Percentiles rank a stretch among this genome's conserved stretches.
phyloP scores from a whole-genome alignment of 2,888 invertebrate genomes.

The Seira sanloemensis region DNA sequence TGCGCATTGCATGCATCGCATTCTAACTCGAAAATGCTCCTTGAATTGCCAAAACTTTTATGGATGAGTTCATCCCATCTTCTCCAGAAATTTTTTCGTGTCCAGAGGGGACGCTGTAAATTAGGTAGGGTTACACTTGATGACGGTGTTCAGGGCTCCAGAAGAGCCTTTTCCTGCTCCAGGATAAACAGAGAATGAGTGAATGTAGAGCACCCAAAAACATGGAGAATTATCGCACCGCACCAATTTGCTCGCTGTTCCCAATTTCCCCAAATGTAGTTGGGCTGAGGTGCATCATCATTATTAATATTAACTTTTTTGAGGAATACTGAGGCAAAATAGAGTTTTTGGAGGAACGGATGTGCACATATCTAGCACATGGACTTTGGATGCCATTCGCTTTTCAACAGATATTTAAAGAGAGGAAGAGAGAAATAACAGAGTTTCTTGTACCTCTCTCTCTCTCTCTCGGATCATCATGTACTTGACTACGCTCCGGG shows the following conservation, averaged over 20 bases:
- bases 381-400: neutral
- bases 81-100: too few species aligned
- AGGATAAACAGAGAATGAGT: neutral
- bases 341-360: slow-evolving; percentile 22
- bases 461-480: too few species aligned
- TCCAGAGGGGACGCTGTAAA: too few species aligned
- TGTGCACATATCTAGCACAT: slow-evolving; percentile 21
- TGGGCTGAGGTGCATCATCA: too few species aligned
- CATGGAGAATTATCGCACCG: too few species aligned
- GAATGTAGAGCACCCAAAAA: slow-evolving; percentile 45
- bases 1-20: too few species aligned
- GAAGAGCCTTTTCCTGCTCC: neutral
- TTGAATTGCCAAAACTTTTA: too few species aligned
- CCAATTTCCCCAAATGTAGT: too few species aligned
- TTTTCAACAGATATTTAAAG: slow-evolving; percentile 52
- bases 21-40: too few species aligned
- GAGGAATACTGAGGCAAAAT: neutral
- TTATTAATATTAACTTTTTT: neutral
- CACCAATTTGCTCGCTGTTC: neutral
- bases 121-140: neutral
- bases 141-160: neutral
- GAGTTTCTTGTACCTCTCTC: too few species aligned
- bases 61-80: too few species aligned
- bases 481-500: neutral
- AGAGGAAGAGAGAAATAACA: slow-evolving; percentile 9